phyloP scores from a whole-genome alignment of 2,797 vertebrate species.

The Cephalopachus bancanus region DNA sequence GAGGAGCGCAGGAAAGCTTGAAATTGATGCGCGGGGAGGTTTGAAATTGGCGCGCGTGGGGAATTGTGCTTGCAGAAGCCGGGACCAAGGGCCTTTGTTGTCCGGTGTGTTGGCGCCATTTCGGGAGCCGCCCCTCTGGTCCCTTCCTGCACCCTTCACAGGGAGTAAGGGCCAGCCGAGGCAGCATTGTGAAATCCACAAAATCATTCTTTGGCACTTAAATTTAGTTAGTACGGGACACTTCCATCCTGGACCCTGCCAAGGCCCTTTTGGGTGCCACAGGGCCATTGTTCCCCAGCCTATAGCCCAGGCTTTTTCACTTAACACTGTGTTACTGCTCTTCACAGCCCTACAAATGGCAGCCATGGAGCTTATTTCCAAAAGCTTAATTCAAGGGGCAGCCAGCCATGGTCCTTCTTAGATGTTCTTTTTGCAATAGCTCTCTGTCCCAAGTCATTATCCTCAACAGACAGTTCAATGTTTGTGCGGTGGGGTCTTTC shows the following conservation, averaged over 20 bases:
- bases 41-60: too few species aligned
- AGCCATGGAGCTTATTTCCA: neutral
- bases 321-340: neutral
- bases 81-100: too few species aligned
- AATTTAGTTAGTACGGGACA: neutral
- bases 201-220: neutral
- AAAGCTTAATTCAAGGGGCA: neutral
- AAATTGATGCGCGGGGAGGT: too few species aligned
- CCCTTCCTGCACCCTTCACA: too few species aligned
- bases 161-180: neutral
- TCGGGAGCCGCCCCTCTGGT: too few species aligned
- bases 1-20: too few species aligned
- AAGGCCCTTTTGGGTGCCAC: neutral
- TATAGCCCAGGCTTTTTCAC: neutral
- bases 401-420: neutral
- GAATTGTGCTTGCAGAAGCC: too few species aligned
- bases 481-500: too few species aligned
- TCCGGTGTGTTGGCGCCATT: too few species aligned
- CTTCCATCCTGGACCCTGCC: neutral
- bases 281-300: rapidly evolving
- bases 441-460: too few species aligned
- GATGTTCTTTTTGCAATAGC: neutral
- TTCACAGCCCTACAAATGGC: neutral
- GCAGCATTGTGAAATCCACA: neutral
- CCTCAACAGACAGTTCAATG: neutral